Evolutionary conservation across 2,113 vertebrate species (phyloP).

Genomic region (Nipponia nippon): DNA sequence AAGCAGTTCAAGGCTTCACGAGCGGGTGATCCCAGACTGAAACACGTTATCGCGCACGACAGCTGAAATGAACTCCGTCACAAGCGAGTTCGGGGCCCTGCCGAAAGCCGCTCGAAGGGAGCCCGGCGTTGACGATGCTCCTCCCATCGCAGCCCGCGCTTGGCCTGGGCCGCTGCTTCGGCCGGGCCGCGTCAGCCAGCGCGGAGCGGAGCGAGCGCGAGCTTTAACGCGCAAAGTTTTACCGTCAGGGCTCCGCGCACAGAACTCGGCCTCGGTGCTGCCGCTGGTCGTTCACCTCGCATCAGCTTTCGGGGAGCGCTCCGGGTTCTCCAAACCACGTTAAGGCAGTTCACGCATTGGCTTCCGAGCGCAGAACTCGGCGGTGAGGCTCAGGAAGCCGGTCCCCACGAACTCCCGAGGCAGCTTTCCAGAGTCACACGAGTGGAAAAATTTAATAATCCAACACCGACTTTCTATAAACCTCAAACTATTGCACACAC

Average conservation of each 20-base stretch:
- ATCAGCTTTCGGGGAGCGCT: neutral
- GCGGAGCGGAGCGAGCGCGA: accelerated
- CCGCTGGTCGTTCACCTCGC: accelerated
- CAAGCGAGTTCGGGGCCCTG: accelerated
- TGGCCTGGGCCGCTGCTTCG: neutral
- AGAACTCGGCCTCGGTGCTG: neutral
- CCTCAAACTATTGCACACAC: neutral
- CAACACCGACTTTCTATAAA: neutral
- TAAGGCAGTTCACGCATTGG: neutral
- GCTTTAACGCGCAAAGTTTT: accelerated
- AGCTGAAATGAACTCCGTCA: neutral
- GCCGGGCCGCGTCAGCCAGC: accelerated
- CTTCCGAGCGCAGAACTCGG: neutral
- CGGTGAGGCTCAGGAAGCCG: neutral
- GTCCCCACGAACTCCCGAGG: neutral
- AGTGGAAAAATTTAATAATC: neutral
- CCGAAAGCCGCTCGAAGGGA: neutral
- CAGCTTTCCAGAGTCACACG: neutral
- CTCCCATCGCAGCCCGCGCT: neutral
- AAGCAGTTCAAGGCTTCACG: neutral
- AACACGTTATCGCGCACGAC: neutral
- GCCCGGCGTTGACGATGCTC: no score
- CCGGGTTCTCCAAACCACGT: neutral
- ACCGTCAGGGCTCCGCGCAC: neutral
- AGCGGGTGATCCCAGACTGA: neutral